phyloP scores from a whole-genome alignment of 1,140 invertebrate genomes.

The Dolichoris vasculosae region DNA sequence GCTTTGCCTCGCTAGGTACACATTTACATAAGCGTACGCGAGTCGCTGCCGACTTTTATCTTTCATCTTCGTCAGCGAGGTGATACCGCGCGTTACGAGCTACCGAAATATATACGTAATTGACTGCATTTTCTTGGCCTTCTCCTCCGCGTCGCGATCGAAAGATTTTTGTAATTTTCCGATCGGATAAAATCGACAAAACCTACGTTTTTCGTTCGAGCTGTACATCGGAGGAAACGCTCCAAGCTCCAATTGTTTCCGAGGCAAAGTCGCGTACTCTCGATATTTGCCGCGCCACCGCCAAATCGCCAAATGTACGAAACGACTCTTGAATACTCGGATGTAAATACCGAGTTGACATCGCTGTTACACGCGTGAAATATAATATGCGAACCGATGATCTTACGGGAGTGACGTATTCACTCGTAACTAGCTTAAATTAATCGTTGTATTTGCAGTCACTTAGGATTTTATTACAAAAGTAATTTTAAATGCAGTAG shows the following conservation, averaged over 20 bases:
- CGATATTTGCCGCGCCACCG: too few relatives aligned
- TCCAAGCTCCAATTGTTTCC: too few relatives aligned
- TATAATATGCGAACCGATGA: background rate
- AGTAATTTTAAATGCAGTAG: slow-evolving; percentile 3
- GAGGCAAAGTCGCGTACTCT: too few relatives aligned
- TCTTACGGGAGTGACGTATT: background rate
- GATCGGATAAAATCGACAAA: too few relatives aligned
- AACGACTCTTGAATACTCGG: background rate
- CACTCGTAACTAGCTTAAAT: slow-evolving; percentile 24
- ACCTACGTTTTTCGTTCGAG: too few relatives aligned
- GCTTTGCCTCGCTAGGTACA: background rate
- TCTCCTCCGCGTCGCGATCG: too few relatives aligned
- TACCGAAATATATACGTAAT: too few relatives aligned
- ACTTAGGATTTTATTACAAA: slow-evolving; percentile 11
- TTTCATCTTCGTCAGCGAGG: background rate
- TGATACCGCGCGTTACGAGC: too few relatives aligned
- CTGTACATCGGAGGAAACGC: too few relatives aligned
- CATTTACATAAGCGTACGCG: background rate
- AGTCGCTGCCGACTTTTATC: background rate
- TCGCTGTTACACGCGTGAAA: background rate
- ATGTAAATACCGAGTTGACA: background rate
- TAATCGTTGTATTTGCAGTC: slow-evolving; percentile 26
- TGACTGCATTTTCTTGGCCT: too few relatives aligned
- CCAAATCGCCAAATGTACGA: background rate
- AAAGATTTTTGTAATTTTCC: too few relatives aligned